Percentiles rank a stretch among this genome's conserved stretches.
These are phyloP conservation scores for Cacatua alba DNA, from an alignment of 2,113 vertebrate genomes.

Conservation along the genomic window DNA sequence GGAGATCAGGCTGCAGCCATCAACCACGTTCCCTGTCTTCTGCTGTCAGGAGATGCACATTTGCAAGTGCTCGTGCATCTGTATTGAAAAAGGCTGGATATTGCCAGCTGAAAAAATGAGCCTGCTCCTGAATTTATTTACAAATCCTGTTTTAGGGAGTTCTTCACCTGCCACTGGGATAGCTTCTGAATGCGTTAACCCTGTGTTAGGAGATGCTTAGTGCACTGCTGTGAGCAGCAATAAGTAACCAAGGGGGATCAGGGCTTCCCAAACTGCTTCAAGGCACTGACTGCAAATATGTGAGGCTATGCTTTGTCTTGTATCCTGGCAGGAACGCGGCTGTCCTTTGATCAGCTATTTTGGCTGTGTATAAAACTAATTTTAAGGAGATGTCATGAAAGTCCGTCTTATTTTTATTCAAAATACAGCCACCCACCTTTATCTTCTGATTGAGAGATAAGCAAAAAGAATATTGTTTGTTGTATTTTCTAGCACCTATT, in stretches of 20 bases:
- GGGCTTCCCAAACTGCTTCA: not conserved
- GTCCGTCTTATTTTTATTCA: not conserved
- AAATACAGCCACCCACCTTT: not conserved
- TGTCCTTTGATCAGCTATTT: not conserved
- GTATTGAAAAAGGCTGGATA: not conserved
- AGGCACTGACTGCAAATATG: not conserved
- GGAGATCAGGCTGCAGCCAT: not conserved
- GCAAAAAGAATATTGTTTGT: not conserved
- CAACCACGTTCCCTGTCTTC: accelerated
- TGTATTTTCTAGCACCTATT: not conserved
- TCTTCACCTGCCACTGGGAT: accelerated
- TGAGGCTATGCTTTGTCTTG: not conserved
- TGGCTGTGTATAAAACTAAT: not conserved
- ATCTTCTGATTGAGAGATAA: not conserved
- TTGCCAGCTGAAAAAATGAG: not conserved
- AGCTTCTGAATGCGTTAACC: not conserved
- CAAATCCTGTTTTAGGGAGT: not conserved
- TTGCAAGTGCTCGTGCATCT: too few relatives aligned
- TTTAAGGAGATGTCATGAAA: not conserved
- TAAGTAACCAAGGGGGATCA: accelerated
- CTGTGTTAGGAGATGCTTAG: not conserved
- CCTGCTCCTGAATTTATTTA: accelerated
- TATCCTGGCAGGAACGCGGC: not conserved
- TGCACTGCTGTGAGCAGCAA: not conserved
- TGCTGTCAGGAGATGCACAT: accelerated